These are phyloP conservation scores for Erinaceus europaeus DNA, from an alignment of 2,113 vertebrate species.

Conservation along the genomic window DNA sequence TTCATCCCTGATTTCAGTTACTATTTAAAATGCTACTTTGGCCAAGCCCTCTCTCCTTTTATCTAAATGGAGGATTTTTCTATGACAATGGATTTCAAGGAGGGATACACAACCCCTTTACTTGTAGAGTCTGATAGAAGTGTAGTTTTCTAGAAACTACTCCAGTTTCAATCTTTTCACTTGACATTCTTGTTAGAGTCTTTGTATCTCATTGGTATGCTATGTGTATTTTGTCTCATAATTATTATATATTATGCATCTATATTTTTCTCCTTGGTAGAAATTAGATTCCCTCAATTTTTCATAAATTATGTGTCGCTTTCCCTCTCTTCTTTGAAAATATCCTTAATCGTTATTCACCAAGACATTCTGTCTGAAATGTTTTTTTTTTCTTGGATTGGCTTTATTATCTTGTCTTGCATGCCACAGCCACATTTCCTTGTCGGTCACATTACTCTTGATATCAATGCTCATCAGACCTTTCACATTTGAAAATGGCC, in stretches of 20 bases:
- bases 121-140: neutral
- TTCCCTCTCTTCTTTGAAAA: slow-evolving; percentile 9
- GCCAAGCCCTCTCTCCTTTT: neutral
- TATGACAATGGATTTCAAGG: neutral
- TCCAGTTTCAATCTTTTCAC: neutral
- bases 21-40: neutral
- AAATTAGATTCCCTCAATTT: neutral
- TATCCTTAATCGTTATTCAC: neutral
- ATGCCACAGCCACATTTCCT: neutral
- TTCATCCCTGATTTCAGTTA: neutral
- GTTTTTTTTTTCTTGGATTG: neutral
- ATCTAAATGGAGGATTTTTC: neutral
- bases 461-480: neutral
- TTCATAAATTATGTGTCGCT: neutral
- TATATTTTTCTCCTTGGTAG: too few relatives aligned
- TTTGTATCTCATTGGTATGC: neutral
- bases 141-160: neutral
- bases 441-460: neutral
- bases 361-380: neutral
- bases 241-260: neutral
- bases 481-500: too few relatives aligned
- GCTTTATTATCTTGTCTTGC: slow-evolving; percentile 15
- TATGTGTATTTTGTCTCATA: neutral
- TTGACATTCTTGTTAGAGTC: neutral
- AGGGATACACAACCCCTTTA: neutral